Evolutionary conservation across 2,113 vertebrate species (phyloP), one percentile per base, ranked within the genome.

Genomic region (Gadus chalcogrammus): DNA sequence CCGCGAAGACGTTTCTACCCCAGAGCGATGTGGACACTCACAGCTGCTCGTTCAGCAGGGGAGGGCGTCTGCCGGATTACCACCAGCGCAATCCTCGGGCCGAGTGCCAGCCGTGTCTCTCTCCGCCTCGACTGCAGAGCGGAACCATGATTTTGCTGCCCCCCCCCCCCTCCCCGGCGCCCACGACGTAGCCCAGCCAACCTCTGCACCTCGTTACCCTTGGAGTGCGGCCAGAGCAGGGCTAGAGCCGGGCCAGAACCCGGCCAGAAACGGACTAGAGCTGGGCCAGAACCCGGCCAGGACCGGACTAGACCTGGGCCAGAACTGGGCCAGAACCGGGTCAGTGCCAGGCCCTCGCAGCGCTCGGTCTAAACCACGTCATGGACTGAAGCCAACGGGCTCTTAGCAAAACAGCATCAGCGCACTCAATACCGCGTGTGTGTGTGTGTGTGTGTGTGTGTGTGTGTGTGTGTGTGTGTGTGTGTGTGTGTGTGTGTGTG

Each of bases 121-220:
- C 63, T 71, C 5, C 52, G 67, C 74, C 67, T 48, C 31, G 79
- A 86, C 83, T 75, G 70, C 79, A 83, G 84, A 82, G 73, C 60
- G 61, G 61, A 68, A 67, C 81, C 55, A 75, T 84, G 86, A 84
- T 86, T 80, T 87, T 86, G 79, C 73, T 72, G 15, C 15, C 71
- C 62, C 2, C 31, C 0, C 2, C 31, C 31, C 4, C 31, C 31
- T 20, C 31, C 4, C 31, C 3, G 42, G 71, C 42, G 80, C 66
- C 4, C 31, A 7, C 31, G 6, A 35, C 31, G 31, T 4, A 35
- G 31, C 31, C 31, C 17, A 22, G 80, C 67, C 67, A 69, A 85
- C 82, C 85, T 88, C 82, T 84, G 80, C 86, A 85, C 85, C 84
- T 88, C 79, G 84, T 90, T 90, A 84, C 84, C 79, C 79, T 87